phyloP scores from a whole-genome alignment of 2,113 vertebrate genomes.

The Pao palembangensis region DNA sequence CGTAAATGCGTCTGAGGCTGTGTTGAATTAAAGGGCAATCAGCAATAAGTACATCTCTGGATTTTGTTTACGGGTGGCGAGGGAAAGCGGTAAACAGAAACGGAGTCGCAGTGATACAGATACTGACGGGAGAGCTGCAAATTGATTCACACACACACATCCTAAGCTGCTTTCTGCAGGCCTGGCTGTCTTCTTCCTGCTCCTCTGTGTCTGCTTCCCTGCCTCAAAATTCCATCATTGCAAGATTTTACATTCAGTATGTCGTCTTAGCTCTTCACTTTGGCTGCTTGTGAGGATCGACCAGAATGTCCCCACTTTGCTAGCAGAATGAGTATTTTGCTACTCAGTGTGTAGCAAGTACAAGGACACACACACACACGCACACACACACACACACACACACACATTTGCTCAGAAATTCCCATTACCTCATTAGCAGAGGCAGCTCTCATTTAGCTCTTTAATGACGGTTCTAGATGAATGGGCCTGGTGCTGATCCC shows the following conservation, averaged over 20 bases:
- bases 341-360: too few species aligned
- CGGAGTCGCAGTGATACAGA: conserved; percentile 4
- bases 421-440: conserved; percentile 74
- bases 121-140: conserved; percentile 25
- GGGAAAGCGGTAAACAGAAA: conserved; percentile 63
- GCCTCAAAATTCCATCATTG: conserved; percentile 8
- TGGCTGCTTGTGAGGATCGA: not conserved
- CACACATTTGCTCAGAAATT: conserved; percentile 49
- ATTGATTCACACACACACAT: conserved; percentile 39
- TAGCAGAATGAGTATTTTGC: not conserved
- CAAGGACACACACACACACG: conserved; percentile 17
- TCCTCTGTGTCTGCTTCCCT: conserved; percentile 3
- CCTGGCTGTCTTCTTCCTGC: not conserved
- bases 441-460: conserved; percentile 74
- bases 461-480: conserved; percentile 75
- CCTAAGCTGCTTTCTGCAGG: conserved; percentile 9
- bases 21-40: conserved; percentile 69
- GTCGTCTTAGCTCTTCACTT: conserved; percentile 7
- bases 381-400: conserved; percentile 14
- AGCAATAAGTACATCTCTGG: conserved; percentile 55
- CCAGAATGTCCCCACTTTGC: conserved; percentile 1
- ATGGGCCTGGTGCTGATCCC: conserved; percentile 70
- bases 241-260: conserved; percentile 18
- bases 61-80: conserved; percentile 66
- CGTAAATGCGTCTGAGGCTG: conserved; percentile 55